Conservation (phyloP, 1,140 invertebrate species). For the Coelopa frigida region DNA sequence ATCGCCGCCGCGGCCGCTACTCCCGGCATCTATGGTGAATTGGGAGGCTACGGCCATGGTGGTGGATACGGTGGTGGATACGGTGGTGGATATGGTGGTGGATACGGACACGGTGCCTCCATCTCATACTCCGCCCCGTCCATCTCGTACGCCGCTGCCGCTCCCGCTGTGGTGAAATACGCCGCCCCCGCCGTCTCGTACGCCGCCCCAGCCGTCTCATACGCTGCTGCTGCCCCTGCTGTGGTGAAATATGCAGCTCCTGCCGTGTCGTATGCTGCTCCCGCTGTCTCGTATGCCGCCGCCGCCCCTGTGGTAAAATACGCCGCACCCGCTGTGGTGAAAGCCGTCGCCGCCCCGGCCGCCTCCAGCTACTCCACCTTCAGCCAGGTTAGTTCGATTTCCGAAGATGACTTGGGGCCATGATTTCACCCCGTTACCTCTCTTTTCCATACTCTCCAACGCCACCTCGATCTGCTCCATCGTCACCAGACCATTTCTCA, state of each 20-base stretch:
- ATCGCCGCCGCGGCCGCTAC: slow-evolving; percentile 29
- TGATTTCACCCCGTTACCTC: too few relatives aligned
- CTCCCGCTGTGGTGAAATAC: slow-evolving; percentile 24
- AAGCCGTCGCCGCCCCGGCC: slow-evolving; percentile 6
- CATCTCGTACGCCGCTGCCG: slow-evolving; percentile 20
- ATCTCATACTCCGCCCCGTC: slow-evolving; percentile 14
- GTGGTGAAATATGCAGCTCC: slow-evolving; percentile 23
- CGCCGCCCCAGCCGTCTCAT: slow-evolving; percentile 25
- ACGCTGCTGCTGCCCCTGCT: slow-evolving; percentile 26
- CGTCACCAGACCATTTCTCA: slow-evolving; percentile 18
- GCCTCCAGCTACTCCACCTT: slow-evolving; percentile 34
- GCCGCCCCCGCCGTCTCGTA: slow-evolving; percentile 21
- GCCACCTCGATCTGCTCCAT: too few relatives aligned
- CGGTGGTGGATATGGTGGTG: neutral
- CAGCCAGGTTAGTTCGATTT: slow-evolving; percentile 25
- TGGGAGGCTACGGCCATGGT: slow-evolving; percentile 8
- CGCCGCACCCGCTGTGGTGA: slow-evolving; percentile 12
- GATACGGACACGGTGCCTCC: slow-evolving; percentile 13
- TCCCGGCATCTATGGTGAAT: slow-evolving; percentile 18
- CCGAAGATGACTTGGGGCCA: neutral
- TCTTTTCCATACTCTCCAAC: too few relatives aligned
- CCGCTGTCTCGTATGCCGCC: slow-evolving; percentile 26
- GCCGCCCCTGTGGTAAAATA: slow-evolving; percentile 18
- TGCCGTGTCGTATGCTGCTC: slow-evolving; percentile 21
- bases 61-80: neutral